Conservation (phyloP, 2,888 invertebrate species). For the Lasioglossum figueresi region DNA sequence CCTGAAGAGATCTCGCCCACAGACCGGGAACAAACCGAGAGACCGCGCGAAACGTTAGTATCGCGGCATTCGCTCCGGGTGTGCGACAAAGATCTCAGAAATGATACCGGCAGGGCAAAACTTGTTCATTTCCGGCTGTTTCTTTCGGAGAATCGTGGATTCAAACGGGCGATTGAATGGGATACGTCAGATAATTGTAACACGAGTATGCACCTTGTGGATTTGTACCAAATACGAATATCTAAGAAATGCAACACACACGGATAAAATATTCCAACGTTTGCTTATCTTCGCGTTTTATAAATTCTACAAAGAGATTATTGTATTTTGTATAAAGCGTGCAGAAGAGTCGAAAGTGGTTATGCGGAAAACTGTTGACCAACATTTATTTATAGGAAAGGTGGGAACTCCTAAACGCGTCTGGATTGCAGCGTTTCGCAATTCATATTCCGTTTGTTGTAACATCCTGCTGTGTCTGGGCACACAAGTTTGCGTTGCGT, state of each 20-base stretch:
- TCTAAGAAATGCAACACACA: background rate
- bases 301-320: background rate
- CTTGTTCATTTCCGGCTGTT: background rate
- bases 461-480: too few species aligned
- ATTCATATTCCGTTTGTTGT: too few species aligned
- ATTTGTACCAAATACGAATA: background rate
- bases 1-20: conserved; percentile 38
- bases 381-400: background rate
- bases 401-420: too few species aligned
- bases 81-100: background rate
- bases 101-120: background rate
- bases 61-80: background rate
- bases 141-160: background rate
- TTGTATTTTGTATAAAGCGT: background rate
- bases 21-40: conserved; percentile 28
- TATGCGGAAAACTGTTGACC: background rate
- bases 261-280: background rate
- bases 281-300: background rate
- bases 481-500: too few species aligned
- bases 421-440: too few species aligned
- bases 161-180: background rate
- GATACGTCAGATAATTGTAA: background rate
- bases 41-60: background rate
- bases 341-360: background rate
- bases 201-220: background rate